Evolutionary conservation across 2,888 invertebrate genomes (phyloP).

Genomic region (Dynastes maya): DNA sequence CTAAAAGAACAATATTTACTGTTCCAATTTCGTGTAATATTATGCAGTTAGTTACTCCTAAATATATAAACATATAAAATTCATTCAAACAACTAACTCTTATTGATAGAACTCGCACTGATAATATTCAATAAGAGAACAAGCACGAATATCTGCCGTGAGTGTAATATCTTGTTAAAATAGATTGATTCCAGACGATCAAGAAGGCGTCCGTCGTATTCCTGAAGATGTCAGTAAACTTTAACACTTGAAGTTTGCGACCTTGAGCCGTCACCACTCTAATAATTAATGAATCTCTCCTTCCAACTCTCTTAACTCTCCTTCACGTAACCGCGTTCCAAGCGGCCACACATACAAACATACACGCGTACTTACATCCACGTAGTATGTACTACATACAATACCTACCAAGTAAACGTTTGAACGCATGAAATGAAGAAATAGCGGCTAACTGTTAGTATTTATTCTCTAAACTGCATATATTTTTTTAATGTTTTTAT

Average conservation of each 20-base stretch:
- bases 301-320: constrained; percentile 9
- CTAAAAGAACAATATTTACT: too few relatives aligned
- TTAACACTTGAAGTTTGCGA: constrained; percentile 65
- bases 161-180: not conserved
- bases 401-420: not conserved
- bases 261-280: constrained; percentile 69
- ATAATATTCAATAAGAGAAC: not conserved
- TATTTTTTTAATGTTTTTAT: too few relatives aligned
- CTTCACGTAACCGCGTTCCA: not conserved
- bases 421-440: not conserved
- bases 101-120: too few relatives aligned
- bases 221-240: constrained; percentile 59
- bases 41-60: too few relatives aligned
- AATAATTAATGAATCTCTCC: constrained; percentile 68
- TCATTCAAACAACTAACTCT: too few relatives aligned
- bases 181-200: constrained; percentile 26
- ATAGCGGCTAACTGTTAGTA: too few relatives aligned
- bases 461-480: too few relatives aligned
- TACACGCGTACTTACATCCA: not conserved
- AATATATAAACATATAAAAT: too few relatives aligned
- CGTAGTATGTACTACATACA: not conserved
- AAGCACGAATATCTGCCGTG: not conserved
- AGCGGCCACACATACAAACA: constrained; percentile 37
- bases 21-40: too few relatives aligned
- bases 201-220: constrained; percentile 6